Percentiles rank a stretch among this genome's conserved stretches.
phyloP scores from a whole-genome alignment of 2,888 invertebrate genomes.

The Pinctada fucata region DNA sequence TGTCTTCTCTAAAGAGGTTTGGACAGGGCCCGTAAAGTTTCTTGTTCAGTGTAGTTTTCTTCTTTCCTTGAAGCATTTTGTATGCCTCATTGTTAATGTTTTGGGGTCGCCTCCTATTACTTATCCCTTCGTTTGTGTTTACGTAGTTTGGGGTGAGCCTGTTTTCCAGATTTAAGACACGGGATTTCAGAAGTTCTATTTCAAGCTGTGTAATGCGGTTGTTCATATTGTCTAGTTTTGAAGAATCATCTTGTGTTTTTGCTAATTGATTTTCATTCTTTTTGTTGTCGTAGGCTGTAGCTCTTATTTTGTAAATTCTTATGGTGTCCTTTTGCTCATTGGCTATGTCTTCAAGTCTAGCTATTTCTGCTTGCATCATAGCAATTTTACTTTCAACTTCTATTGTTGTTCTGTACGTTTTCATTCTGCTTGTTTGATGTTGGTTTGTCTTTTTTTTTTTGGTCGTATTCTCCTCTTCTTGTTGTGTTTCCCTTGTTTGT shows the following conservation, averaged over 20 bases:
- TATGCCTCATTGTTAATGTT: neutral
- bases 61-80: neutral
- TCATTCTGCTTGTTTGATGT: neutral
- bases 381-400: neutral
- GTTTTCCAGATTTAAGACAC: neutral
- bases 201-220: neutral
- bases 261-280: neutral
- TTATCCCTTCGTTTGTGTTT: too few relatives aligned
- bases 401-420: neutral
- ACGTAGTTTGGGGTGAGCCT: neutral
- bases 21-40: too few relatives aligned
- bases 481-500: neutral
- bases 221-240: neutral
- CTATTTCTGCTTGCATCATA: neutral
- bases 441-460: neutral
- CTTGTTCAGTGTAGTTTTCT: neutral
- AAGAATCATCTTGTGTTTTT: neutral
- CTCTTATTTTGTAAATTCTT: neutral
- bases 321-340: neutral
- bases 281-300: neutral
- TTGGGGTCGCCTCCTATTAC: neutral
- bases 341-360: neutral
- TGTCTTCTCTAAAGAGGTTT: too few relatives aligned
- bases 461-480: neutral
- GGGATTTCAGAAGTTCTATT: neutral